Evolutionary conservation across 2,888 invertebrate genomes (phyloP), one percentile per base, ranked within the genome.

Genomic region (Alentia gelatinosa): DNA sequence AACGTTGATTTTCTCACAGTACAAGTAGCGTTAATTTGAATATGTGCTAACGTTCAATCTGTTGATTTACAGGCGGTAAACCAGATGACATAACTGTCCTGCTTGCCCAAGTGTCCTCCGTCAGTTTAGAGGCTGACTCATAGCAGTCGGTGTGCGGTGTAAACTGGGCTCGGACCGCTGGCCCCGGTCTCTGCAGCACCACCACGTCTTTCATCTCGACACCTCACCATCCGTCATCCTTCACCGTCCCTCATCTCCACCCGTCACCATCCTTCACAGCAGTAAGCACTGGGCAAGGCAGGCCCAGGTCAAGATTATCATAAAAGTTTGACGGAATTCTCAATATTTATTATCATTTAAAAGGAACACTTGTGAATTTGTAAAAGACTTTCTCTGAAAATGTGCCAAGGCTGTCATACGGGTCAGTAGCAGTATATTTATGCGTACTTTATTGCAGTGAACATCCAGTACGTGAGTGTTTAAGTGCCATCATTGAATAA

Each of bases 1-100:
- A n/a, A n/a, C n/a, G n/a, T n/a, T n/a, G n/a, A n/a, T n/a, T n/a
- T n/a, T n/a, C n/a, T n/a, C n/a, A n/a, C n/a, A n/a, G n/a, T n/a
- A n/a, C n/a, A n/a, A n/a, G n/a, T n/a, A n/a, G n/a, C n/a, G n/a
- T n/a, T n/a, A n/a, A n/a, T n/a, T n/a, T n/a, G n/a, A n/a, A n/a
- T n/a, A n/a, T n/a, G n/a, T n/a, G n/a, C n/a, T n/a, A n/a, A 4
- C 23, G 83, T 3, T 83, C 74, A 26, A 74, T 74, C 47, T 47
- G 91, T 56, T 92, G 63, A 47, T 89, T 97, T 97, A 89, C 97
- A 98, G 99, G 99, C 96, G 99, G 99, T 91, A 99, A 99, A 97
- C 99, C 99, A 92, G 99, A 99, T 96, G 99, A 99, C 97, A 99
- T 99, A 96, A 99, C 99, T 95, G 98, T 99, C 96, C 97, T 99